These are phyloP conservation scores for Pimephales promelas DNA, from an alignment of 2,113 vertebrate species.

Conservation along the genomic window DNA sequence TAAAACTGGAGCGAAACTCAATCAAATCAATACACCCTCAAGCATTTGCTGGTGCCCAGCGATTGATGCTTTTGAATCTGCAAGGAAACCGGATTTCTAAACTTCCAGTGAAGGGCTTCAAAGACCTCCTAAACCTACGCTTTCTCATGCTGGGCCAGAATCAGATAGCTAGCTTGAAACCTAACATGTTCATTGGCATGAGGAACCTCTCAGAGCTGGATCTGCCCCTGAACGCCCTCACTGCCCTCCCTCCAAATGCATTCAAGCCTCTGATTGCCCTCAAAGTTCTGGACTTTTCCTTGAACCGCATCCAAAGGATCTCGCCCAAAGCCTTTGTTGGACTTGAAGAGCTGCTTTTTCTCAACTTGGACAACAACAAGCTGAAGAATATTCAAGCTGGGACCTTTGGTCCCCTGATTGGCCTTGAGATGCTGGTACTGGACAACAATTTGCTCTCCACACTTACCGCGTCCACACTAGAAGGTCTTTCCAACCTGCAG, in stretches of 20 bases:
- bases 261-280: conserved; percentile 76
- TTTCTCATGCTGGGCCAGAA: conserved; percentile 81
- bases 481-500: conserved; percentile 72
- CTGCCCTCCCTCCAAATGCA: conserved; percentile 64
- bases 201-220: conserved; percentile 78
- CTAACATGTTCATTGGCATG: conserved; percentile 73
- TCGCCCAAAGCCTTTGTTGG: conserved; percentile 74
- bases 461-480: conserved; percentile 60
- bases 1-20: conserved; percentile 75
- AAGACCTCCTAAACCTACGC: conserved; percentile 76
- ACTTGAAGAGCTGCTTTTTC: conserved; percentile 73
- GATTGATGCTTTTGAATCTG: conserved; percentile 75
- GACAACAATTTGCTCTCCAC: conserved; percentile 76
- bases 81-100: conserved; percentile 72
- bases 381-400: conserved; percentile 68
- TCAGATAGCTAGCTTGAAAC: conserved; percentile 68
- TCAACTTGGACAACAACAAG: conserved; percentile 79
- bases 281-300: conserved; percentile 75
- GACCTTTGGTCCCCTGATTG: conserved; percentile 62
- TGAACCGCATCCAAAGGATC: conserved; percentile 75
- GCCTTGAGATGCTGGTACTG: conserved; percentile 77
- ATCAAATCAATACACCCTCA: conserved; percentile 72
- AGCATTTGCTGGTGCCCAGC: conserved; percentile 71
- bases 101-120: conserved; percentile 68
- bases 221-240: conserved; percentile 71